phyloP scores from a whole-genome alignment of 2,797 vertebrate species.

The Premnoplex brunnescens region DNA sequence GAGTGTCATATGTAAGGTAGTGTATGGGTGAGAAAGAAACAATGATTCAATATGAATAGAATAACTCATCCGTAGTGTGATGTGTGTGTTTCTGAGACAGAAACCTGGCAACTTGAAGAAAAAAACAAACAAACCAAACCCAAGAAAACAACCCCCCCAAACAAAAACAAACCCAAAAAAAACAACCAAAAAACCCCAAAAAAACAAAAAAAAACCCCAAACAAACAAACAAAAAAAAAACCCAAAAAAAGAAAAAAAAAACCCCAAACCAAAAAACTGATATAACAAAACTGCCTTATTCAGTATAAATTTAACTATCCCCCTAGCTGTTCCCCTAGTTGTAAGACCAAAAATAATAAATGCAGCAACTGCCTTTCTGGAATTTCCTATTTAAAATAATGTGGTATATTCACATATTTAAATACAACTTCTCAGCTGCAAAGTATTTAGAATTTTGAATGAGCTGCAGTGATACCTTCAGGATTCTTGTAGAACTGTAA shows the following conservation, averaged over 20 bases:
- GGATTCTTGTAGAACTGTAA: not conserved
- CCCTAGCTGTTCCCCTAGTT: not conserved
- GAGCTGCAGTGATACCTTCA: not conserved
- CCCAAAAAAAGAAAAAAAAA: no score
- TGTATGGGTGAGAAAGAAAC: not conserved
- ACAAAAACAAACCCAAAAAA: no score
- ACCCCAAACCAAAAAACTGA: no score
- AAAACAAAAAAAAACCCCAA: no score
- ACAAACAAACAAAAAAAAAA: no score
- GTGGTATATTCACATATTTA: conserved; percentile 28
- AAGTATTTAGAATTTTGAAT: conserved; percentile 6
- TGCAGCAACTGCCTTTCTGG: conserved; percentile 36
- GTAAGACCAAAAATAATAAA: conserved; percentile 41
- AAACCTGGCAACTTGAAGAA: not conserved
- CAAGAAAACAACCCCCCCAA: no score
- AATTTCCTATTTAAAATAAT: conserved; percentile 68
- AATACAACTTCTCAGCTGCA: not conserved
- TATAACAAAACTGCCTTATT: not conserved
- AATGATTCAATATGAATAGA: not conserved
- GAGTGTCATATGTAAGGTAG: not conserved
- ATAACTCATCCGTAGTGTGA: not conserved
- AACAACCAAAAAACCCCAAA: no score
- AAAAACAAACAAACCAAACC: not conserved
- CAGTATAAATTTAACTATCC: conserved; percentile 23
- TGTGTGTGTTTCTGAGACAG: not conserved